Percentiles rank a stretch among this genome's conserved stretches.
Conservation (phyloP, 1,140 invertebrate species). For the Trachymyrmex cornetzi region DNA sequence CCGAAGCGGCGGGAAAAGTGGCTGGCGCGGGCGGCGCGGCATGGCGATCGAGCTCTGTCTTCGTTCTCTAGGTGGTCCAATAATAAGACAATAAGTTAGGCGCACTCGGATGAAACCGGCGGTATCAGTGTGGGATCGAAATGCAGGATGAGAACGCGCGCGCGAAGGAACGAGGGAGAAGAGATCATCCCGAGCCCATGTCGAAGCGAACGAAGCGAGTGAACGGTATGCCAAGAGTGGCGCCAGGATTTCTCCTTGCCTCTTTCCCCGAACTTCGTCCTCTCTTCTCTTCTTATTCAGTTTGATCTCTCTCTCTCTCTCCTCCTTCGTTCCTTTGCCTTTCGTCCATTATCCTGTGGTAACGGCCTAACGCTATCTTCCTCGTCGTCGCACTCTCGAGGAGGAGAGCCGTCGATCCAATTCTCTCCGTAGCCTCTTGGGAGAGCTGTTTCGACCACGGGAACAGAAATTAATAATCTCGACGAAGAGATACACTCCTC, state of each 20-base stretch:
- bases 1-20: conserved; percentile 54
- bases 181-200: conserved; percentile 57
- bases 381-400: conserved; percentile 64
- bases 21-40: conserved; percentile 28
- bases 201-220: conserved; percentile 66
- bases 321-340: conserved; percentile 36
- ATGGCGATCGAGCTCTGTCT: conserved; percentile 41
- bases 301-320: conserved; percentile 21
- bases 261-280: conserved; percentile 69
- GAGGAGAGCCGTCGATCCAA: conserved; percentile 77
- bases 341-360: conserved; percentile 66
- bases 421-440: conserved; percentile 78
- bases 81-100: conserved; percentile 82
- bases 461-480: conserved; percentile 84
- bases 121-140: conserved; percentile 79
- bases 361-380: conserved; percentile 62
- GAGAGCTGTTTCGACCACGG: conserved; percentile 77
- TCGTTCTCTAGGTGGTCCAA: conserved; percentile 84
- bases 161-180: conserved; percentile 33
- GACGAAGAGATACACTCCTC: conserved; percentile 64
- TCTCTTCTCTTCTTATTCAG: conserved; percentile 66
- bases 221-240: conserved; percentile 80
- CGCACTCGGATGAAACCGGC: conserved; percentile 65
- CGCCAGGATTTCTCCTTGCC: conserved; percentile 84
- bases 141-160: conserved; percentile 64